Percentiles rank a stretch among this genome's conserved stretches.
These are phyloP conservation scores for Apocrypta bakeri DNA, from an alignment of 1,140 invertebrate genomes.

Conservation along the genomic window DNA sequence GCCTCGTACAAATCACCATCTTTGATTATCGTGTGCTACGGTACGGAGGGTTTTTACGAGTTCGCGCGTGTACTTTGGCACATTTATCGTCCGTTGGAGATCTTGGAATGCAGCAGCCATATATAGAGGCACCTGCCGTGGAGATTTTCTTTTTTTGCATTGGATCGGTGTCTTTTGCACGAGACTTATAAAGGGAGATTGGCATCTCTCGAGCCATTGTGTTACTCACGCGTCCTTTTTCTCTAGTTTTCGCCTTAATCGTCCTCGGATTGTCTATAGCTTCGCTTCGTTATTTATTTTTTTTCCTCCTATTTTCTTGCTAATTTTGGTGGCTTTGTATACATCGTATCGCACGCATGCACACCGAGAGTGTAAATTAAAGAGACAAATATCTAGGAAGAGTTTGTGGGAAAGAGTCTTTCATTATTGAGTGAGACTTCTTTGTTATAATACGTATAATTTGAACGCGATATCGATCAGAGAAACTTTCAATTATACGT, in stretches of 20 bases:
- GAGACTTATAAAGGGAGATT: constrained; percentile 7
- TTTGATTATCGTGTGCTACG: too few species aligned
- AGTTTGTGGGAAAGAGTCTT: constrained; percentile 20
- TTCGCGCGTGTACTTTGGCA: neutral
- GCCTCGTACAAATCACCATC: neutral
- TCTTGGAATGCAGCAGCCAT: neutral
- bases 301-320: neutral
- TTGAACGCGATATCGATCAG: neutral
- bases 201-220: neutral
- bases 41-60: too few species aligned
- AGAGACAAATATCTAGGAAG: constrained; percentile 26
- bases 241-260: neutral
- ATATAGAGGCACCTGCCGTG: neutral
- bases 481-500: too few species aligned
- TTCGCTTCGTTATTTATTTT: neutral
- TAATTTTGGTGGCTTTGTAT: constrained; percentile 6
- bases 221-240: constrained; percentile 4
- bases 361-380: constrained; percentile 5
- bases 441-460: neutral
- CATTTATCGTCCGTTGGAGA: neutral
- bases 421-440: neutral
- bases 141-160: neutral
- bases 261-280: neutral
- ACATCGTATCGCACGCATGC: neutral
- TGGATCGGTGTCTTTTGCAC: neutral